Base-by-base conservation (phyloP, 2,797 vertebrate species). In the Toxotes lorentzi region DNA sequence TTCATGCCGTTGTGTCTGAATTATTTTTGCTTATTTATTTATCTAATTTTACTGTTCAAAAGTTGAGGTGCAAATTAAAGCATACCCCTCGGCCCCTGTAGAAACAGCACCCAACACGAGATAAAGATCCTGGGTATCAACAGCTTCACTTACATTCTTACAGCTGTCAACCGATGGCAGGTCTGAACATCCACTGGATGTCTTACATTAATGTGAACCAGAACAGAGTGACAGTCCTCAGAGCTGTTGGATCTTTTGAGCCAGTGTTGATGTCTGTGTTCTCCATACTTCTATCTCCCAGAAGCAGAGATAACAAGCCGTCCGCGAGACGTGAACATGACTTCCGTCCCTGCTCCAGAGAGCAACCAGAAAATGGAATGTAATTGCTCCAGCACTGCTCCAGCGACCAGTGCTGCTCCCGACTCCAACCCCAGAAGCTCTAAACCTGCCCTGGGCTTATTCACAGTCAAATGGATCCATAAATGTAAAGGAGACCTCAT, bases 401-500 rank as follows among this genome's bases (percentile, higher is more conserved):
- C 32, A 23, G 0, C 9, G 40, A 0, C 21, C 3, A 2, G 21
- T 2, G 2, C 14, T 1, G 0, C 0, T 5, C 4, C 50, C 5
- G 0, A 2, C 56, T 0, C 41, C 16, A 14, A 0, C 0, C 0
- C 53, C 30, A 8, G 0, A 2, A 4, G 1, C 1, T 0, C 13
- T 0, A 0, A 3, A 0, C 56, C 10, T 21, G 2, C 0, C 8
- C 7, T 82, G 34, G 51, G 23, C n/a, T 7, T 84, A 14, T 5
- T 93, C 16, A 72, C 0, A 0, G 51, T 93, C 35, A 1, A 0
- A 0, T 89, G 78, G 88, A 10, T 0, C 0, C 0, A 0, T 0
- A 1, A 6, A 6, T 95, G 93, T 69, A 1, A 19, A 10, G 94
- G 93, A 63, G 0, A 2, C 0, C 16, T 90, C 57, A 1, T 9